Evolutionary conservation across 2,113 vertebrate species (phyloP).

Genomic region (Tychaedon coryphoeus): DNA sequence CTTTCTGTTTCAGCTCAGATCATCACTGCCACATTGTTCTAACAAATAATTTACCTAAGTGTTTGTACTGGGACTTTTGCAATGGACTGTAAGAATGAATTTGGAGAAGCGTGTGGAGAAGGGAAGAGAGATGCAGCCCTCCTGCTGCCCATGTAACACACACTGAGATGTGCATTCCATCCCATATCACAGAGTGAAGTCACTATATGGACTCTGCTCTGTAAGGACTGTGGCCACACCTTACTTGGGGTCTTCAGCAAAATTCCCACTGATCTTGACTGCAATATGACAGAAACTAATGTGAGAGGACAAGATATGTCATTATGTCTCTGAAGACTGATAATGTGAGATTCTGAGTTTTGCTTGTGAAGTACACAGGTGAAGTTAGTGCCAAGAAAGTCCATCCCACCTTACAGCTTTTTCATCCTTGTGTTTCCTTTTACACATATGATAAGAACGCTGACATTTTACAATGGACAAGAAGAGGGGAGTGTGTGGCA

Average conservation of each 20-base stretch:
- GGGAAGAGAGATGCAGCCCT: not conserved
- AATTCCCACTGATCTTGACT: not conserved
- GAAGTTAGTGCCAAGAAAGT: not conserved
- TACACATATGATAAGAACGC: not conserved
- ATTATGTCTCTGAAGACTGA: not conserved
- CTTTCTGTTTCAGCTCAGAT: not conserved
- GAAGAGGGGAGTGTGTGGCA: not conserved
- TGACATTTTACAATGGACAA: not conserved
- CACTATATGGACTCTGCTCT: rapidly evolving
- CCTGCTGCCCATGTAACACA: not conserved
- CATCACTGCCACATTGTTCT: not conserved
- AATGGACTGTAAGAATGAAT: not conserved
- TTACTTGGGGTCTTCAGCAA: not conserved
- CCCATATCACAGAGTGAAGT: not conserved
- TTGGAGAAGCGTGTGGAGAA: not conserved
- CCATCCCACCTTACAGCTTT: not conserved
- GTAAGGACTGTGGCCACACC: not conserved
- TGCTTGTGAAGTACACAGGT: not conserved
- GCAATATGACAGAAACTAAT: not conserved
- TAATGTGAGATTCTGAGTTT: not conserved
- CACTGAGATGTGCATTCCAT: rapidly evolving
- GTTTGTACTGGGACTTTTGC: not conserved
- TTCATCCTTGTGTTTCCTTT: not conserved
- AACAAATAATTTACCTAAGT: not conserved
- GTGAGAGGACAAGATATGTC: not conserved